Base-by-base conservation (phyloP, 2,888 invertebrate genomes). In the Alviniconcha strummeri region DNA sequence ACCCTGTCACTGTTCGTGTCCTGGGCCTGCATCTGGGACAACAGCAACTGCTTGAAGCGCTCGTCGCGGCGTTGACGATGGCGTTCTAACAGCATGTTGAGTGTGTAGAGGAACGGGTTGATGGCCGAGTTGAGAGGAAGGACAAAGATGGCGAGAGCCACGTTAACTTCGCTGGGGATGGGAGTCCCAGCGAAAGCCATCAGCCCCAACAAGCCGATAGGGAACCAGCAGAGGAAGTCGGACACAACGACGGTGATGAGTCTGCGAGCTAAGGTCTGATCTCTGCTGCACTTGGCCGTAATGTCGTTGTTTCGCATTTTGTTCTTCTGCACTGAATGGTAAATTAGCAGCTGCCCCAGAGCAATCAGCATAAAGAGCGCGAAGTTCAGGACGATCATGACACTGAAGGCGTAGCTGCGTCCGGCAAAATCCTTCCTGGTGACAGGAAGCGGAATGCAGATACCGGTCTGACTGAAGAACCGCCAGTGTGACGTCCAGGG, bases 381-480 rank as follows among this genome's bases (percentile, higher is more conserved):
- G 67, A 92, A 89, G 85, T 93, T 93, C 52, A 91, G 86, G 69
- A 91, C 86, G 71, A 93, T 89, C 84, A 92, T 92, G 15, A 93
- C 86, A 1, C 89, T 90, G 7, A 92, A 89, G 11, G 91, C 89
- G 85, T 93, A 93, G 76, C 92, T 91, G 91, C 91, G 92, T 3
- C 93, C 93, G 11, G 92, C 89, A 2, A 91, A 89, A 57, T 88
- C 86, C 77, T 92, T 90, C 55, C 89, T 88, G 15, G 93, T 93
- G 19, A 93, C 90, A 55, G 93, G 92, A 8, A 93, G 86, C 0
- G 93, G 91, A 19, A 93, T 85, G 84, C 93, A 93, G 2, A 93
- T 92, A 3, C 85, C 88, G 0, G 92, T 92, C 76, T 90, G 81
- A 15, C 88, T 89, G 76, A 88, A 86, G 82, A 93, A 93, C 83